Evolutionary conservation across 2,888 invertebrate genomes (phyloP).

Genomic region (Philhelius pedissequus): DNA sequence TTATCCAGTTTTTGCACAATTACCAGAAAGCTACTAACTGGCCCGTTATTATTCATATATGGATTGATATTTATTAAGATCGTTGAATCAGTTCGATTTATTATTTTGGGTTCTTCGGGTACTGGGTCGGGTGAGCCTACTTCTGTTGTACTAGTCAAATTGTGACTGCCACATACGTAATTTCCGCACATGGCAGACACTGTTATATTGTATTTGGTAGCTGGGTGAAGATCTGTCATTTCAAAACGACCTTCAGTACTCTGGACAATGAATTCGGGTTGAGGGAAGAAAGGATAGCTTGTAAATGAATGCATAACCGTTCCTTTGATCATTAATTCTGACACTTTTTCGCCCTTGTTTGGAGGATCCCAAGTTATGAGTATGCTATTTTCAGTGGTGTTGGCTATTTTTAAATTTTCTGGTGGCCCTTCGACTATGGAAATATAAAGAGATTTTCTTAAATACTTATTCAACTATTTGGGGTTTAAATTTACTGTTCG

Average conservation of each 20-base stretch:
- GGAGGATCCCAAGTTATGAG: slow-evolving; percentile 82
- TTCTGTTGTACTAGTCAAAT: slow-evolving; percentile 83
- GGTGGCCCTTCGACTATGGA: slow-evolving; percentile 88
- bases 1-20: slow-evolving; percentile 85
- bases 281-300: slow-evolving; percentile 79
- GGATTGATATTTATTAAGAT: slow-evolving; percentile 85
- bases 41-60: slow-evolving; percentile 88
- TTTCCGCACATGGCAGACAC: slow-evolving; percentile 84
- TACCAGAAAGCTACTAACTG: slow-evolving; percentile 86
- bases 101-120: slow-evolving; percentile 84
- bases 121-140: slow-evolving; percentile 86
- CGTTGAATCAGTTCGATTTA: slow-evolving; percentile 82
- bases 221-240: slow-evolving; percentile 85
- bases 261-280: slow-evolving; percentile 82
- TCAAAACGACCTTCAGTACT: slow-evolving; percentile 82
- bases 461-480: neutral
- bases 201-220: slow-evolving; percentile 87
- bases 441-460: neutral
- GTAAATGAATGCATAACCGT: slow-evolving; percentile 82
- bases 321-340: slow-evolving; percentile 81
- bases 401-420: slow-evolving; percentile 81
- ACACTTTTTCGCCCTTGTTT: slow-evolving; percentile 80
- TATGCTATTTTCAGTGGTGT: slow-evolving; percentile 83
- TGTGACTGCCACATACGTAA: slow-evolving; percentile 82
- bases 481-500: slow-evolving; percentile 75